Base-by-base conservation (phyloP, 1,140 invertebrate genomes). In the Procambarus virginalis region DNA sequence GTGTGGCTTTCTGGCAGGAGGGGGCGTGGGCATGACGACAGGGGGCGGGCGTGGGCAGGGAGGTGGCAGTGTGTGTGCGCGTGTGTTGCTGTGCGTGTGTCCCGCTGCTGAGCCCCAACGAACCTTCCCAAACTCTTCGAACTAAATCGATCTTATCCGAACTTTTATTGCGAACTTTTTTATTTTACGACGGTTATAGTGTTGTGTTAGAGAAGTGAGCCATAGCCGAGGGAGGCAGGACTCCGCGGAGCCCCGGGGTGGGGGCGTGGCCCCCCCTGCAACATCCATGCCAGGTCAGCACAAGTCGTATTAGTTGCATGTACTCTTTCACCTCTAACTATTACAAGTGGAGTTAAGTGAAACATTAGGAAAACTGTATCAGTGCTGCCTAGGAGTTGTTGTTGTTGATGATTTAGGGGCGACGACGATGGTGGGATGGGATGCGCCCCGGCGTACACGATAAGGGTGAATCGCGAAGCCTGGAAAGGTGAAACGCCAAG, bases 41-140 rank as follows among this genome's bases (percentile, higher is more conserved):
- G 9, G 64, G 17, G 64, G 64, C 10, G 17, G 64, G 64, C 9
- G 10, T 34, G 68, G 68, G 68, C 68, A 73, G 22, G 22, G 22
- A 9, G n/a, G n/a, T 20, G 68, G 68, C 68, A 73, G 60, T 64
- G 68, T 73, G 68, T 73, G 68, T 73, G 68, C 68, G n/a, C 68
- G 68, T 73, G 68, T 73, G 68, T 73, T 73, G 22, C n/a, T 10
- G 68, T 73, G 68, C n/a, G 68, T 73, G 64, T 68, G 68, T 73
- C 68, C 68, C 68, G 22, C 68, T 73, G 68, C 68, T 73, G 68
- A 73, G 68, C 68, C 68, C 68, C 68, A 10, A 73, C 68, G 68
- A 73, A 34, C 68, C n/a, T 34, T 73, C 68, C 68, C 68, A 22
- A 73, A 73, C n/a, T 73, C 68, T 73, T 22, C 68, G 68, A 55